Evolutionary conservation across 2,888 invertebrate genomes (phyloP), one percentile per base, ranked within the genome.

Genomic region (Spialia ferax): DNA sequence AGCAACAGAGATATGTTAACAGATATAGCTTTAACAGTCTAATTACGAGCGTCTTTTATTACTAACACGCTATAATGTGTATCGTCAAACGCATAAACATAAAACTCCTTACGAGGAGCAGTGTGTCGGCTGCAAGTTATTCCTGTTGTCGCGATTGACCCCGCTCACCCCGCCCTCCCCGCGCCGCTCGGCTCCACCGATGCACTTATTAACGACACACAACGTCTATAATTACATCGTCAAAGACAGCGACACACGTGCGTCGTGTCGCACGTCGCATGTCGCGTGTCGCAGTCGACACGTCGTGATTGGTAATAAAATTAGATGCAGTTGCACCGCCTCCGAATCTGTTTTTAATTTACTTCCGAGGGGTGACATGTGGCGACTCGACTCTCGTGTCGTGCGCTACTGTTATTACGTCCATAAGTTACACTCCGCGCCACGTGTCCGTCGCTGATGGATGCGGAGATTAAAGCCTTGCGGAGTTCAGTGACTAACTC

Each of bases 291-390:
- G 45, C 18, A 50, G 72, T 42, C 62, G 68, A 56, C 63, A 67
- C 65, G 52, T 66, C 71, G 67, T 73, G 73, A 74, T 73, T 69
- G 69, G 68, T 74, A 69, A 70, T 74, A 76, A 74, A 74, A 72
- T 74, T 72, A 74, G 72, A 60, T 45, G 59, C 42, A 68, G 63
- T 67, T 55, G 60, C 38, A 54, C 63, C 62, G 60, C 38, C 50
- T 64, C 68, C 63, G 61, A 63, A 71, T 71, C 70, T 73, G 72
- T 69, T 69, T 71, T 72, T 72, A 75, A 73, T 75, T 72, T 69
- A 69, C 71, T 72, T 72, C 69, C 73, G 72, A 71, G 71, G 65
- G 64, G 54, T 26, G 26, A 48, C 60, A 48, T 48, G 60, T 29
- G 42, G 60, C 38, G 38, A 18, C 18, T 45, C 18, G 7, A 8